A percentile compares a stretch with the other conserved stretches of the same genome.
These are phyloP conservation scores for Drosophila parthenogenetica DNA, from an alignment of 2,888 invertebrate genomes.

Conservation along the genomic window DNA sequence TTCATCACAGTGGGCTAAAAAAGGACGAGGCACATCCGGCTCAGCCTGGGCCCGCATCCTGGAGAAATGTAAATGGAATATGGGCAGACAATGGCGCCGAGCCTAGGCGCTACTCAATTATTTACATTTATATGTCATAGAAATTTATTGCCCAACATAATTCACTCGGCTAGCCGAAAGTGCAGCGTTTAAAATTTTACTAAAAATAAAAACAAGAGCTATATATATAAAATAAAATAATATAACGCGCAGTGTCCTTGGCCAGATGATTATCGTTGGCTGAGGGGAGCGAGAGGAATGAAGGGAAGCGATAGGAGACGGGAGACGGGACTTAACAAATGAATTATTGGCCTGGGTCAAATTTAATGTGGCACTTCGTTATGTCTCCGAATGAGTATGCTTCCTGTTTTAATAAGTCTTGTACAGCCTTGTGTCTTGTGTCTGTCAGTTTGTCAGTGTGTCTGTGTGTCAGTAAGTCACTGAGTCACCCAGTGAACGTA, in stretches of 20 bases:
- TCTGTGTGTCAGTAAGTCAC: conserved; percentile 10
- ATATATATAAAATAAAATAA: conserved; percentile 39
- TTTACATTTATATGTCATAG: conserved; percentile 83
- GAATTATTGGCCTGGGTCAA: conserved; percentile 73
- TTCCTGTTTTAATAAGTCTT: conserved; percentile 46
- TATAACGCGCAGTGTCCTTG: conserved; percentile 32
- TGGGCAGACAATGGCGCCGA: conserved; percentile 34
- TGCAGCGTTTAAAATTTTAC: conserved; percentile 72
- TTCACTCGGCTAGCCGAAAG: conserved; percentile 69
- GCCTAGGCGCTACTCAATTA: conserved; percentile 76
- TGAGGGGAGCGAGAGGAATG: neutral
- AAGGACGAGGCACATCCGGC: conserved; percentile 42
- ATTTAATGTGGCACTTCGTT: conserved; percentile 73
- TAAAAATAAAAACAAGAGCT: conserved; percentile 50
- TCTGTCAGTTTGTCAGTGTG: conserved; percentile 3
- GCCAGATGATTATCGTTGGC: conserved; percentile 48
- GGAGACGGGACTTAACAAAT: conserved; percentile 64
- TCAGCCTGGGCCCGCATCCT: conserved; percentile 22
- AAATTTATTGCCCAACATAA: conserved; percentile 82
- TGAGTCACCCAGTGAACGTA: conserved; percentile 5
- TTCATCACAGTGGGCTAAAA: conserved; percentile 56
- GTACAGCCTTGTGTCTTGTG: conserved; percentile 9
- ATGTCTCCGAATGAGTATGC: conserved; percentile 25
- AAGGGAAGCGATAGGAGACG: conserved; percentile 13
- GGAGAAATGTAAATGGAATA: conserved; percentile 36